These are phyloP conservation scores for Heteromyza rotundicornis DNA, from an alignment of 2,888 invertebrate species.

Conservation along the genomic window DNA sequence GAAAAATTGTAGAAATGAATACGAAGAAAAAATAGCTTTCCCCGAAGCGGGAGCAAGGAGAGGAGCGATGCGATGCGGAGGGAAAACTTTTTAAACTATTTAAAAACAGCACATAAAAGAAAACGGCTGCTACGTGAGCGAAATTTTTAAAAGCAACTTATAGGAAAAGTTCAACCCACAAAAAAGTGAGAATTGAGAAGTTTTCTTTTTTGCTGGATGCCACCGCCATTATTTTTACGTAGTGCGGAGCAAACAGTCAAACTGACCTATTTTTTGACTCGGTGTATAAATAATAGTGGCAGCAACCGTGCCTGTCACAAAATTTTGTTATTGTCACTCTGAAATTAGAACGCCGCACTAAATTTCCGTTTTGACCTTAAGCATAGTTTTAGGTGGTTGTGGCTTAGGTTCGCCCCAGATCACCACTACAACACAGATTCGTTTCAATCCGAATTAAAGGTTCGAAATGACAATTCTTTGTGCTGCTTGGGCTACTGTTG, in stretches of 20 bases:
- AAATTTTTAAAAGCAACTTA: too few relatives aligned
- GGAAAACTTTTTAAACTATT: not conserved
- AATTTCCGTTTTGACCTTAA: not conserved
- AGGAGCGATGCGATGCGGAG: too few relatives aligned
- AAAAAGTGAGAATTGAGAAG: too few relatives aligned
- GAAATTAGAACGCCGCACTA: not conserved
- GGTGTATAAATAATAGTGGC: not conserved
- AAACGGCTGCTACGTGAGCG: too few relatives aligned
- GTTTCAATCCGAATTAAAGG: too few relatives aligned
- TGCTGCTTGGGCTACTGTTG: not conserved
- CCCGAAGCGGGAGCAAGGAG: too few relatives aligned
- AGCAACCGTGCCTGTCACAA: not conserved
- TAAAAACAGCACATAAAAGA: too few relatives aligned
- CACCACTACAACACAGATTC: not conserved
- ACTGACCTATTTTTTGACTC: not conserved
- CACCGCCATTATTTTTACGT: too few relatives aligned
- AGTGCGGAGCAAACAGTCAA: not conserved
- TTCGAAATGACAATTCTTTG: too few relatives aligned
- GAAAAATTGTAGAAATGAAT: not conserved
- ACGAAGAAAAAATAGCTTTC: not conserved
- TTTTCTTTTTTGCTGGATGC: too few relatives aligned
- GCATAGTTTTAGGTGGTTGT: not conserved
- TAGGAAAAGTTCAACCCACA: too few relatives aligned
- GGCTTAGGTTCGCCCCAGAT: not conserved
- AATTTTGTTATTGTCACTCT: not conserved